phyloP scores from a whole-genome alignment of 2,797 vertebrate species.

The Muscicapa striata region DNA sequence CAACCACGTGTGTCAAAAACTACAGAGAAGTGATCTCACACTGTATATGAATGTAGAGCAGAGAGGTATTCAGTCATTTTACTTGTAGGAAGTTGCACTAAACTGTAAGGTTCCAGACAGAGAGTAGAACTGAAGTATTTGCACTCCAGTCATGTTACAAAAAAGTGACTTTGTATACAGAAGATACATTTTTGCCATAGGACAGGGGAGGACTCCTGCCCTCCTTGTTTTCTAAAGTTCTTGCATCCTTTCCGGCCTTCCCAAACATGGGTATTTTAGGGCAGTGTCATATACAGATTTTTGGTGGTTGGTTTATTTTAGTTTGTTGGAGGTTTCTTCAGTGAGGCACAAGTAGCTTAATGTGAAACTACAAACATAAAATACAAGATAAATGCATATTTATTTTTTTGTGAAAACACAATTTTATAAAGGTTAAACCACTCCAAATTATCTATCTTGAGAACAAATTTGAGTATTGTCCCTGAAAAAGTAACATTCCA shows the following conservation, averaged over 20 bases:
- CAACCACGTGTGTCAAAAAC: not conserved
- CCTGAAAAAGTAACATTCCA: not conserved
- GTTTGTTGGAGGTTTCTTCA: not conserved
- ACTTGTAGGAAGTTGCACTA: not conserved
- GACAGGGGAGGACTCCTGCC: not conserved
- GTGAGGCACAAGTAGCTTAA: not conserved
- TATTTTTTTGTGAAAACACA: not conserved
- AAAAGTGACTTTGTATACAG: not conserved
- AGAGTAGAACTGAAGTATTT: not conserved
- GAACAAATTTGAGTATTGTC: not conserved
- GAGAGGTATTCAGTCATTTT: not conserved
- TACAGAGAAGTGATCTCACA: rapidly evolving
- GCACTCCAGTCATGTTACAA: not conserved
- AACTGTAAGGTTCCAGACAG: not conserved
- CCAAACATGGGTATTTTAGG: not conserved
- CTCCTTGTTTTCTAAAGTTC: not conserved
- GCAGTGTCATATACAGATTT: not conserved
- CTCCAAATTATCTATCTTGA: not conserved
- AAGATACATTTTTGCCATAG: not conserved
- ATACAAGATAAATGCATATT: not conserved
- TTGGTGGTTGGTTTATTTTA: not conserved
- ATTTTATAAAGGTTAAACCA: not conserved
- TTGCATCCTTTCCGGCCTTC: not conserved
- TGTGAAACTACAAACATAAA: not conserved
- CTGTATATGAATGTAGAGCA: not conserved